A percentile compares a stretch with the other conserved stretches of the same genome.
These are phyloP conservation scores for Dryococelus australis DNA, from an alignment of 2,888 invertebrate species.

Conservation along the genomic window DNA sequence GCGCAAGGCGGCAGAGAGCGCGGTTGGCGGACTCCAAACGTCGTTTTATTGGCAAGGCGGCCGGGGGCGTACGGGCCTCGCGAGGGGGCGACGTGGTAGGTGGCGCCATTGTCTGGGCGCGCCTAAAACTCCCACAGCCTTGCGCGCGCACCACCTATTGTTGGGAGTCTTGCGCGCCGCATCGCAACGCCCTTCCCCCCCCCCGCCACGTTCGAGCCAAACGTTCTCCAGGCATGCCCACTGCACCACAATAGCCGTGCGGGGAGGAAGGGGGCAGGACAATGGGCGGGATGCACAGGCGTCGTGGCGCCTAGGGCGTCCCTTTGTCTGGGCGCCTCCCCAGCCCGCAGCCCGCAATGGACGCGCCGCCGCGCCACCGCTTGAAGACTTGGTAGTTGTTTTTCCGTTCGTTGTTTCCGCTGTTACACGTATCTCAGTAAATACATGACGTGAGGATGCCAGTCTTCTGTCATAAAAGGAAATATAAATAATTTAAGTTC, in stretches of 20 bases:
- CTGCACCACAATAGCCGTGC: not conserved
- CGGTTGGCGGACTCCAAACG: not conserved
- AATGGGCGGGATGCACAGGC: conserved; percentile 8
- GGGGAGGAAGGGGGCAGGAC: not conserved
- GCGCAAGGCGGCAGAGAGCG: not conserved
- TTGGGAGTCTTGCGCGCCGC: not conserved
- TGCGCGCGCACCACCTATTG: conserved; percentile 3
- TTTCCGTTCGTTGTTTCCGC: no score
- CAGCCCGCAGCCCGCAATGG: not conserved
- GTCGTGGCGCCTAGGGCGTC: not conserved
- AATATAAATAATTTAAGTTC: no score
- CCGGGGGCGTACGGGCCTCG: not conserved
- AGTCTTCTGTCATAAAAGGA: no score
- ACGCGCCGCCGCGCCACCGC: no score
- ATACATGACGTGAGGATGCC: no score
- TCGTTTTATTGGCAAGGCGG: not conserved
- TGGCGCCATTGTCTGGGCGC: conserved; percentile 10
- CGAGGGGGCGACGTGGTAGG: no score
- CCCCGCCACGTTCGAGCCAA: no score
- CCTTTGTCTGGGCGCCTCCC: conserved; percentile 1
- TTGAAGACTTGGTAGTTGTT: no score
- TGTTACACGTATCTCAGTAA: no score
- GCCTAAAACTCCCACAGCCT: not conserved
- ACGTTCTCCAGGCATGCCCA: no score
- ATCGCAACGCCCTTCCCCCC: no score